A percentile compares a stretch with the other conserved stretches of the same genome.
Conservation (phyloP, 1,140 invertebrate species). For the Tetragonula clypearis region DNA sequence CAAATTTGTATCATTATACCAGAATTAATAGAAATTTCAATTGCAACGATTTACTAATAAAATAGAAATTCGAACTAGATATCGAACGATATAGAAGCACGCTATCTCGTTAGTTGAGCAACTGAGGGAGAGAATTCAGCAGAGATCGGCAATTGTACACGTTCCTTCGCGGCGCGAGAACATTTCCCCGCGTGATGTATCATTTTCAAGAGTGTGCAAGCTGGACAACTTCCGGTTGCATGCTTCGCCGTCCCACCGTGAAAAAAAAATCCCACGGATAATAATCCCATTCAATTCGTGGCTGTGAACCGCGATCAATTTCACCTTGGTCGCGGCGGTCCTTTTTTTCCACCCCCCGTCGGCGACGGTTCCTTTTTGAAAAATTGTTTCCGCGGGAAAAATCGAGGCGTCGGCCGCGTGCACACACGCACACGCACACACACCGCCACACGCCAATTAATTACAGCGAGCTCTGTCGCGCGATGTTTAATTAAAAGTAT, state of each 20-base stretch:
- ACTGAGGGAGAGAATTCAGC: no score
- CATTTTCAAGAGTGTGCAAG: background rate
- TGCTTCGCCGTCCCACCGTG: background rate
- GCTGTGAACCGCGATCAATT: background rate
- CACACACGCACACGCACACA: background rate
- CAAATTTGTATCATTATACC: no score
- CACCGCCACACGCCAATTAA: slow-evolving; percentile 51
- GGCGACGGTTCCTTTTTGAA: background rate
- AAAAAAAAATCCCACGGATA: background rate
- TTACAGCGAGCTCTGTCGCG: slow-evolving; percentile 62
- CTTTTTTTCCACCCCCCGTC: background rate
- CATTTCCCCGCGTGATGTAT: background rate
- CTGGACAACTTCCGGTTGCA: background rate
- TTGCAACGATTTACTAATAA: no score
- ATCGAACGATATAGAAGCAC: no score
- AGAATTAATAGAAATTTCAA: no score
- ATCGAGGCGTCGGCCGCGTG: slow-evolving; percentile 9
- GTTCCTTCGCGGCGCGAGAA: no score
- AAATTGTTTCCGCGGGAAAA: slow-evolving; percentile 32
- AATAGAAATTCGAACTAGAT: no score
- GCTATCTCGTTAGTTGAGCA: no score
- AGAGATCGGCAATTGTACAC: no score
- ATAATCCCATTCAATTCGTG: background rate
- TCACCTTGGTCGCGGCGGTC: background rate
- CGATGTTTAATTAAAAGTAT: slow-evolving; percentile 68